These are phyloP conservation scores for Gallinago nigripennis DNA, from an alignment of 2,797 vertebrate genomes.

Conservation along the genomic window DNA sequence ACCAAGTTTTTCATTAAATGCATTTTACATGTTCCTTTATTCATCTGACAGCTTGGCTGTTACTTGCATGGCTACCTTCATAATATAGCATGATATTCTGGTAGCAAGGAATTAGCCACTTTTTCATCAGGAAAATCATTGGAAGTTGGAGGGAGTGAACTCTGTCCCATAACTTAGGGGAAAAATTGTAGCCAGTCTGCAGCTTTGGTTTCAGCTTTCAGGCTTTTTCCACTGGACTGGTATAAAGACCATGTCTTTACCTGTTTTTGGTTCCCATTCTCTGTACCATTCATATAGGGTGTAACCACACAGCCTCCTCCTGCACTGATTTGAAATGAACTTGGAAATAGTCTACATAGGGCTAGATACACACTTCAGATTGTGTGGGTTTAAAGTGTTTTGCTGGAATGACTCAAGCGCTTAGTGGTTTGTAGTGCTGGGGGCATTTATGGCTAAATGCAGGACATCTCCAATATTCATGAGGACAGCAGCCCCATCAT, in stretches of 20 bases:
- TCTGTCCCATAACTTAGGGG: rapidly evolving
- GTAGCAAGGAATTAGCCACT: not conserved
- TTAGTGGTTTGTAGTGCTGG: slow-evolving; percentile 15
- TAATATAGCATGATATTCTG: not conserved
- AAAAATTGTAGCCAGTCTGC: not conserved
- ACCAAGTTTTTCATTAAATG: not conserved
- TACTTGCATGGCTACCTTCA: not conserved
- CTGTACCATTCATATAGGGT: not conserved
- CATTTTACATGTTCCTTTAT: not conserved
- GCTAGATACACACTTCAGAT: not conserved
- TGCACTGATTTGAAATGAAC: not conserved
- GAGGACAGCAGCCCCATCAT: not conserved
- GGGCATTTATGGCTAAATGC: slow-evolving; percentile 14
- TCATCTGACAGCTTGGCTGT: not conserved
- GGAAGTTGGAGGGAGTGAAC: not conserved
- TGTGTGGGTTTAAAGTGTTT: slow-evolving; percentile 31
- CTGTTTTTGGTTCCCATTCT: not conserved
- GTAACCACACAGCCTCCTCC: not conserved
- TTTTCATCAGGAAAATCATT: not conserved
- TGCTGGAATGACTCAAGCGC: not conserved
- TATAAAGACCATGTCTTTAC: not conserved
- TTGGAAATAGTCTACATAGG: not conserved
- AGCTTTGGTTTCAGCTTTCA: not conserved
- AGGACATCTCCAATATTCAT: slow-evolving; percentile 36
- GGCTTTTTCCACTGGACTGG: not conserved